Percentiles rank a stretch among this genome's conserved stretches.
Evolutionary conservation across 2,888 invertebrate genomes (phyloP).

Genomic region (Cryptosula pallasiana): DNA sequence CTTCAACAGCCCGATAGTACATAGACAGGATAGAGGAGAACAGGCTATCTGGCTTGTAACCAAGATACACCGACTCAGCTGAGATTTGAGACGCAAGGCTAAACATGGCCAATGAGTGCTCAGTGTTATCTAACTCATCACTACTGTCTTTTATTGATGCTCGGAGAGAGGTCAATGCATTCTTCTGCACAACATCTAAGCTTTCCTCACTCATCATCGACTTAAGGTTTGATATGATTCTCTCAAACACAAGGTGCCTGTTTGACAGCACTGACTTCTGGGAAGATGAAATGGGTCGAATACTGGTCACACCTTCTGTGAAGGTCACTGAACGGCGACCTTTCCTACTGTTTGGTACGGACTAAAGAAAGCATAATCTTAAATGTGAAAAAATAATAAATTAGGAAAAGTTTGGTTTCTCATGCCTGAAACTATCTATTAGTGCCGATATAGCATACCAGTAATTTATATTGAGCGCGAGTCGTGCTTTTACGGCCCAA

Average conservation of each 20-base stretch:
- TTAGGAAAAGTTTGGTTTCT: too few species aligned
- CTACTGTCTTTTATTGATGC: background rate
- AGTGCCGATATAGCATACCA: background rate
- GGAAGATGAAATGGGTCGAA: background rate
- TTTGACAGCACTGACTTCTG: background rate
- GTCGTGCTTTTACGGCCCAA: background rate
- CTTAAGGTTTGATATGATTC: slow-evolving; percentile 7
- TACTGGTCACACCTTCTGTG: background rate
- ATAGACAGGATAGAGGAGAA: slow-evolving; percentile 28
- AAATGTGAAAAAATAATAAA: too few species aligned
- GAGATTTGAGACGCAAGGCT: slow-evolving; percentile 40
- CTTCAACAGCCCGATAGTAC: slow-evolving; percentile 19
- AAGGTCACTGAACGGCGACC: slow-evolving; percentile 17
- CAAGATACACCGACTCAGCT: slow-evolving; percentile 35
- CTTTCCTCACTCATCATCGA: slow-evolving; percentile 23
- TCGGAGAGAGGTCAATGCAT: slow-evolving; percentile 16
- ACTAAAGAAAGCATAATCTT: slow-evolving; percentile 1
- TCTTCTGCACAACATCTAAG: slow-evolving; percentile 23
- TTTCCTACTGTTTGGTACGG: slow-evolving; percentile 16
- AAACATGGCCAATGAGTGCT: slow-evolving; percentile 36
- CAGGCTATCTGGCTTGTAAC: slow-evolving; percentile 34
- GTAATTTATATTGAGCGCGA: background rate
- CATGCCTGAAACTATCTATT: too few species aligned
- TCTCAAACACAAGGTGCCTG: slow-evolving; percentile 9
- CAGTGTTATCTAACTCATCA: slow-evolving; percentile 31